These are phyloP conservation scores for Bovichtus diacanthus DNA, from an alignment of 2,797 vertebrate species.

Conservation along the genomic window DNA sequence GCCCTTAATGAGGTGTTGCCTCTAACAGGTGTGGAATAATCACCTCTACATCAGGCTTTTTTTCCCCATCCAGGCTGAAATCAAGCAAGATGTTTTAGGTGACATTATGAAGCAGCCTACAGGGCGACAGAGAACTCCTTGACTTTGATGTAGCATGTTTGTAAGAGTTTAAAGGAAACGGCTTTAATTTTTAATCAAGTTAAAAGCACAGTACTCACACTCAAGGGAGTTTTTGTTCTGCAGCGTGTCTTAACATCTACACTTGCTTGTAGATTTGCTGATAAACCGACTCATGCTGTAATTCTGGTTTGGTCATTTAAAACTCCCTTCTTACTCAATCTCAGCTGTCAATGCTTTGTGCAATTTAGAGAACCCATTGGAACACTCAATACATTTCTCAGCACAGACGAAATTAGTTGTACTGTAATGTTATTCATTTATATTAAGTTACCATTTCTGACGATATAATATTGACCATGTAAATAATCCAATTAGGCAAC, in stretches of 20 bases:
- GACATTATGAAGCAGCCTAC: not conserved
- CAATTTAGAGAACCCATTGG: not conserved
- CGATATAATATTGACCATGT: not conserved
- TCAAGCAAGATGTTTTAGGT: not conserved
- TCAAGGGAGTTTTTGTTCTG: not conserved
- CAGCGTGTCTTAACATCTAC: conserved; percentile 25
- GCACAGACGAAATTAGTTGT: not conserved
- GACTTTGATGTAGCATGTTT: not conserved
- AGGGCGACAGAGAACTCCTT: not conserved
- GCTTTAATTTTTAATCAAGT: not conserved
- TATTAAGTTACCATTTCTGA: not conserved
- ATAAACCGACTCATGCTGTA: conserved; percentile 35
- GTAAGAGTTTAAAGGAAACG: not conserved
- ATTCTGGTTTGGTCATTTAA: not conserved
- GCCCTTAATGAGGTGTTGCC: not conserved
- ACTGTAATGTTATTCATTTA: not conserved
- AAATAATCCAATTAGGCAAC: not conserved
- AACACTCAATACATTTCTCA: not conserved
- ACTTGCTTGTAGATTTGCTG: conserved; percentile 1
- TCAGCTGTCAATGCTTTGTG: not conserved
- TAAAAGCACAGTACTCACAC: not conserved
- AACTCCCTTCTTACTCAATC: conserved; percentile 24
- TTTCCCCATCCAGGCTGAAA: not conserved
- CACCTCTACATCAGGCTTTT: not conserved
- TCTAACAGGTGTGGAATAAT: not conserved